Conservation (phyloP, 2,113 vertebrate species). For the Shinisaurus crocodilurus region DNA sequence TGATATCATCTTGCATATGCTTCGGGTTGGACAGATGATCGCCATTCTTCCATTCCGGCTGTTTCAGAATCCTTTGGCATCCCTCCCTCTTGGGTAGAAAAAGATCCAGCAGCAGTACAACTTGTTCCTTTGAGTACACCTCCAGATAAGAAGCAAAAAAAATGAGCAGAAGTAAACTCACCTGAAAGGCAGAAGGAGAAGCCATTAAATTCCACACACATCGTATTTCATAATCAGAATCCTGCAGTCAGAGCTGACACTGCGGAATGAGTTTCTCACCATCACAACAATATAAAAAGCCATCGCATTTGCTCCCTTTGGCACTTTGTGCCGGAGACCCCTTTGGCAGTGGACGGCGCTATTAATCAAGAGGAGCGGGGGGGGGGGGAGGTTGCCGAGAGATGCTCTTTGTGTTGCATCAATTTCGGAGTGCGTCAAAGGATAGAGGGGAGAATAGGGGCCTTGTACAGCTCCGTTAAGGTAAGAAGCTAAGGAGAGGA, state of each 20-base stretch:
- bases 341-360: slow-evolving; percentile 61
- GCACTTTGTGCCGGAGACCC: slow-evolving; percentile 75
- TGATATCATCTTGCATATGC: too few relatives aligned
- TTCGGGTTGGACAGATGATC: too few relatives aligned
- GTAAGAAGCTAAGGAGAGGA: background rate
- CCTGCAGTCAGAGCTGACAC: slow-evolving; percentile 79
- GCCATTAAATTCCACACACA: slow-evolving; percentile 81
- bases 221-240: slow-evolving; percentile 87
- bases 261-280: slow-evolving; percentile 80
- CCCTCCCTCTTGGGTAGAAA: slow-evolving; percentile 67
- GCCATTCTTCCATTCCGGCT: too few relatives aligned
- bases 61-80: too few relatives aligned
- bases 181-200: slow-evolving; percentile 80
- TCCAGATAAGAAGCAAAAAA: slow-evolving; percentile 80
- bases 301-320: slow-evolving; percentile 76
- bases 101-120: slow-evolving; percentile 73
- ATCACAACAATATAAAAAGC: slow-evolving; percentile 79
- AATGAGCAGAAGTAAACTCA: slow-evolving; percentile 79
- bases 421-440: slow-evolving; percentile 76
- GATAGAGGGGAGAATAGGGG: slow-evolving; percentile 66
- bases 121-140: slow-evolving; percentile 82
- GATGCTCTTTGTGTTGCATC: slow-evolving; percentile 72
- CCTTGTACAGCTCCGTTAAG: slow-evolving; percentile 72
- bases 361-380: slow-evolving; percentile 77
- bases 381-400: slow-evolving; percentile 74